phyloP scores from a whole-genome alignment of 2,797 vertebrate species.

The Glossophaga mutica region DNA sequence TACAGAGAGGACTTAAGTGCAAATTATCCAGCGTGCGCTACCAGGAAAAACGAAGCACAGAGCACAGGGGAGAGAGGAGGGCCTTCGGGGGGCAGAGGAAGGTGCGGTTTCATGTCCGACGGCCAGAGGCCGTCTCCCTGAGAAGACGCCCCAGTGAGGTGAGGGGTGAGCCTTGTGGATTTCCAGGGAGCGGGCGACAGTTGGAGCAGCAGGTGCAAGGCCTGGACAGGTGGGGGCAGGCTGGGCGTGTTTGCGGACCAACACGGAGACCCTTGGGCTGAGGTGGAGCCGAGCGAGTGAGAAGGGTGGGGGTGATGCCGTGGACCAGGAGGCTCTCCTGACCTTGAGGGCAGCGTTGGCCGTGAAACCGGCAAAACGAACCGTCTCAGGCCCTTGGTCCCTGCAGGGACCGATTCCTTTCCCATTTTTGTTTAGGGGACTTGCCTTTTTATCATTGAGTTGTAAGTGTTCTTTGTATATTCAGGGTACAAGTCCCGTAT shows the following conservation, averaged over 20 bases:
- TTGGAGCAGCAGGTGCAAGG: neutral
- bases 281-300: neutral
- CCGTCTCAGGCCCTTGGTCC: neutral
- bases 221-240: neutral
- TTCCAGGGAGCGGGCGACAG: neutral
- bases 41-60: neutral
- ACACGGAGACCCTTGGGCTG: rapidly evolving
- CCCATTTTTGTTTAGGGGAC: neutral
- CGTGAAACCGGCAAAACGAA: neutral
- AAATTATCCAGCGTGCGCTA: neutral
- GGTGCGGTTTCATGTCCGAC: neutral
- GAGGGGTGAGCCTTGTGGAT: rapidly evolving
- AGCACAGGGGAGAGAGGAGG: neutral
- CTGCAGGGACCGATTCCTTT: neutral
- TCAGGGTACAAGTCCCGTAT: neutral
- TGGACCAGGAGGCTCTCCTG: neutral
- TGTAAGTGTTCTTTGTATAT: neutral
- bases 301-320: neutral
- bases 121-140: neutral
- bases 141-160: neutral
- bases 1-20: neutral
- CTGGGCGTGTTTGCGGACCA: neutral
- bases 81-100: rapidly evolving
- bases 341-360: neutral
- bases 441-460: neutral